Conservation (phyloP, 2,113 vertebrate species). For the Manacus vitellinus region DNA sequence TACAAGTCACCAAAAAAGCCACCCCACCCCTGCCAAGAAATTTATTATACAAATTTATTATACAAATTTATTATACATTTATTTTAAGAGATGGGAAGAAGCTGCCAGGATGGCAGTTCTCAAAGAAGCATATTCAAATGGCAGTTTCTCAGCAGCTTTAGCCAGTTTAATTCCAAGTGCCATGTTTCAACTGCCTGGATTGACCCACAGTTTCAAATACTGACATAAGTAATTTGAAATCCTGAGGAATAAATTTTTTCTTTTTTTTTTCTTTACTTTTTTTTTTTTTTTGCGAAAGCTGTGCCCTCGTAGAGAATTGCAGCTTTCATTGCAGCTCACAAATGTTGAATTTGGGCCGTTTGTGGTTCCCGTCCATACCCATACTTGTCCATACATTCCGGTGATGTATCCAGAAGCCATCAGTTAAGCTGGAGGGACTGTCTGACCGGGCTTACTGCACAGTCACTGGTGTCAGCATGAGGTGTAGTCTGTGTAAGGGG, state of each 20-base stretch:
- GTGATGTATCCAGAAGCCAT: not conserved
- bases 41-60: not conserved
- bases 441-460: not conserved
- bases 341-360: fast-evolving
- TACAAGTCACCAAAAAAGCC: not conserved
- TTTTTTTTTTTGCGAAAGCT: not conserved
- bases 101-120: not conserved
- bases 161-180: not conserved
- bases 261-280: not conserved
- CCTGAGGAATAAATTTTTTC: not conserved
- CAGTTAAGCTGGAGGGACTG: not conserved
- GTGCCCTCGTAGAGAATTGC: not conserved
- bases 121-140: not conserved
- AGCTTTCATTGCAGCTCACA: not conserved
- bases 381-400: not conserved
- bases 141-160: not conserved
- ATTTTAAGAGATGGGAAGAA: not conserved
- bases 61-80: not conserved
- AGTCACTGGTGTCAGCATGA: not conserved
- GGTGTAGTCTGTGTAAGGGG: fast-evolving
- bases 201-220: not conserved
- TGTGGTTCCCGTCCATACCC: not conserved
- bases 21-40: fast-evolving
- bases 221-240: not conserved
- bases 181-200: not conserved